A percentile compares a stretch with the other conserved stretches of the same genome.
Evolutionary conservation across 1,140 invertebrate species (phyloP).

Genomic region (Zaprionus inermis): DNA sequence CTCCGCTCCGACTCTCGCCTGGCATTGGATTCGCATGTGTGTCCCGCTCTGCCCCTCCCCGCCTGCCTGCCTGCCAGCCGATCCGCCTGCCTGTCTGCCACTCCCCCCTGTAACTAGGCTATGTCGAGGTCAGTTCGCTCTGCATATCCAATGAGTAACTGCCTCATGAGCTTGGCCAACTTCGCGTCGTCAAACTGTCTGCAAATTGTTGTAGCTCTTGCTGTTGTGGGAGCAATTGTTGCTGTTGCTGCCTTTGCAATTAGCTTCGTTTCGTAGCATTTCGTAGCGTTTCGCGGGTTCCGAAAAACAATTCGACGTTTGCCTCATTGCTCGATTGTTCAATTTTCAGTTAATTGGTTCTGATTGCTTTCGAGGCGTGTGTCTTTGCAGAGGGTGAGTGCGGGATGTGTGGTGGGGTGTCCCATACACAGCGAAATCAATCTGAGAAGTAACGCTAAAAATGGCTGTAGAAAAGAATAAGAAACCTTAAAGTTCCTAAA

Average conservation of each 20-base stretch:
- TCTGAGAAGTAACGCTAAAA: too few relatives aligned
- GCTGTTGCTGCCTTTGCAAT: constrained; percentile 71
- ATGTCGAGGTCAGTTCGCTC: constrained; percentile 50
- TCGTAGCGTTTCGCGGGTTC: constrained; percentile 17
- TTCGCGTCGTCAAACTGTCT: constrained; percentile 73
- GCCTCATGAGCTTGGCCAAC: constrained; percentile 13
- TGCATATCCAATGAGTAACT: constrained; percentile 70
- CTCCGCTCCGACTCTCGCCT: constrained; percentile 12
- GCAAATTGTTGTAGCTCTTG: constrained; percentile 30
- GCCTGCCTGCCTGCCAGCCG: too few relatives aligned
- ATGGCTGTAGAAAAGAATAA: too few relatives aligned
- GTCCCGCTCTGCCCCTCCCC: not conserved
- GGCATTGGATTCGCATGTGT: constrained; percentile 48
- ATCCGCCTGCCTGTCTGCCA: not conserved
- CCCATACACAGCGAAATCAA: too few relatives aligned
- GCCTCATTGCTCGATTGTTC: constrained; percentile 66
- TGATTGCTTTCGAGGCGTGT: constrained; percentile 80
- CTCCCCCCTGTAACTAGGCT: constrained; percentile 39
- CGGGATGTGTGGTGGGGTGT: not conserved
- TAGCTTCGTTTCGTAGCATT: constrained; percentile 53
- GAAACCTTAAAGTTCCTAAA: too few relatives aligned
- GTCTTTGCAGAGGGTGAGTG: constrained; percentile 5
- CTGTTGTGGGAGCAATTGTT: not conserved
- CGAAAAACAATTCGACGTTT: constrained; percentile 47
- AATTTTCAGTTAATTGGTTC: constrained; percentile 81